Evolutionary conservation across 1,140 invertebrate species (phyloP).

Genomic region (Drosophila persimilis): DNA sequence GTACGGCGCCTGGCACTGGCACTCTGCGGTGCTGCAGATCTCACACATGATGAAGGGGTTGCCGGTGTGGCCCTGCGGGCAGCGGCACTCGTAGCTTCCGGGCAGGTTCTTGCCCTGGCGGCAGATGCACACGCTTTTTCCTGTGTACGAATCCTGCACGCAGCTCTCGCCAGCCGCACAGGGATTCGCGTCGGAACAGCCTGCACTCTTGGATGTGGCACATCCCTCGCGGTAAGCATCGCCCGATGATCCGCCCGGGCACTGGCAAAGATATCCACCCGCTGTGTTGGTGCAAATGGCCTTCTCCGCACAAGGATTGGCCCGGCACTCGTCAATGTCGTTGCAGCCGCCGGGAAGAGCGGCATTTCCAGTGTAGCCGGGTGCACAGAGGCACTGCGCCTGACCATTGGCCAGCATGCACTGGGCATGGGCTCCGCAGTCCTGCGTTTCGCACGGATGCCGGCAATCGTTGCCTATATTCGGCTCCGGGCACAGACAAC

Average conservation of each 20-base stretch:
- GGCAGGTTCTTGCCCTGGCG: constrained; percentile 95
- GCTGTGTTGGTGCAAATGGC: constrained; percentile 95
- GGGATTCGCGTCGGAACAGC: constrained; percentile 89
- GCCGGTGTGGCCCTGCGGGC: constrained; percentile 93
- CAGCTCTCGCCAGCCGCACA: constrained; percentile 93
- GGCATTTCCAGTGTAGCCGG: constrained; percentile 89
- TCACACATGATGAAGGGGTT: constrained; percentile 94
- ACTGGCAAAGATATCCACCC: constrained; percentile 93
- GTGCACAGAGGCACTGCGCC: constrained; percentile 92
- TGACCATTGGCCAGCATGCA: constrained; percentile 93
- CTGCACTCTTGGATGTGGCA: constrained; percentile 85
- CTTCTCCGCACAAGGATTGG: constrained; percentile 90
- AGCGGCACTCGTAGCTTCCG: constrained; percentile 96
- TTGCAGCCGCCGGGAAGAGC: constrained; percentile 89
- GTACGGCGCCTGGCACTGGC: constrained; percentile 93
- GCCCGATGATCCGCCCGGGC: constrained; percentile 89
- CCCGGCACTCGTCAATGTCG: constrained; percentile 93
- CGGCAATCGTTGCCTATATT: constrained; percentile 95
- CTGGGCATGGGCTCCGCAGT: constrained; percentile 93
- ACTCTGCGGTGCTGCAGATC: constrained; percentile 92
- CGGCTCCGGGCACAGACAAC: constrained; percentile 94
- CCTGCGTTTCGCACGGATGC: constrained; percentile 94
- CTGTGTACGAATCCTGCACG: constrained; percentile 88
- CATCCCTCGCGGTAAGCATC: constrained; percentile 90
- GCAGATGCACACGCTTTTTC: constrained; percentile 93